Evolutionary conservation across 2,113 vertebrate genomes (phyloP), one percentile per base, ranked within the genome.

Genomic region (Monopterus albus): DNA sequence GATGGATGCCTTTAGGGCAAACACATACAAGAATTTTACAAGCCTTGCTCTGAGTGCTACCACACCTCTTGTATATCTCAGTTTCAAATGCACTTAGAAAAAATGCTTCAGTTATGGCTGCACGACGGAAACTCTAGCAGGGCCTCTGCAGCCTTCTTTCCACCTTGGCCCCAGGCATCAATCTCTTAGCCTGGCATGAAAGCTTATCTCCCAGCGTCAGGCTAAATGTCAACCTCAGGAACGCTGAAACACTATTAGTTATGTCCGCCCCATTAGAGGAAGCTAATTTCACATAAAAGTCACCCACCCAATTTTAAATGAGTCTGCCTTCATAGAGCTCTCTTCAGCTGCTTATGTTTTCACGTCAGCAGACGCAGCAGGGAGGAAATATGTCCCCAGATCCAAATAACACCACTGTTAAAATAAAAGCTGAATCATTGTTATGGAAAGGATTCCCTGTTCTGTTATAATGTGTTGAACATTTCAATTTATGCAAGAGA

Each of bases 271-370:
- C 87, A 82, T 87, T 86, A 86, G 62, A 75, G 59, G 18, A 15
- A 57, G 74, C 51, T 88, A 87, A 87, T 92, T 89, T 73, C 70
- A 80, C 63, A 77, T 66, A 70, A 78, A 78, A 86, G 59, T 72
- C 79, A 69, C 79, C 68, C 73, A 75, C 74, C 51, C 35, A 5
- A 45, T 79, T 85, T 72, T 77, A 58, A 87, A 88, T 86, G 79
- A 86, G 80, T 75, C 49, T 53, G 21, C 12, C 36, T 73, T 64
- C 51, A 58, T 14, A 38, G 29, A 46, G 47, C 31, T 60, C 68
- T 59, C 29, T 40, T 65, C 49, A 46, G 56, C 61, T 79, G 68
- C 53, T 62, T 15, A 38, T 52, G 52, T 56, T 47, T 73, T 53
- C 57, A 36, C n/a, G 42, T 70, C 75, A 85, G 35, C 46, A 36